Base-by-base conservation (phyloP, 2,113 vertebrate genomes). In the Dendrocopos noguchii region DNA sequence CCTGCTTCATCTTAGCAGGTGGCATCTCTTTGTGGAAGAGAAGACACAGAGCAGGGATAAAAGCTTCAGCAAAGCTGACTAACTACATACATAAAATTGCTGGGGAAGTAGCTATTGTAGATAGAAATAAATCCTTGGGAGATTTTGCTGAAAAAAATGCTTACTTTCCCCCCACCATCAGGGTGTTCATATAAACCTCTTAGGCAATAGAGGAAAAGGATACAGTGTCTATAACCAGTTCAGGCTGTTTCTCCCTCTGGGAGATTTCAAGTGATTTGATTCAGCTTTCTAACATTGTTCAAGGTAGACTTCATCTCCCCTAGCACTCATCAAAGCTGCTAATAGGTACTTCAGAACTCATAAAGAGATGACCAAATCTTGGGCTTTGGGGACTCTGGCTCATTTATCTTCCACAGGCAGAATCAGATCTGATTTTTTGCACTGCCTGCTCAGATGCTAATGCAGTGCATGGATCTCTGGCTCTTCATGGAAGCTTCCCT, bases 331-430 rank as follows among this genome's bases (percentile, higher is more conserved):
- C 98, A 97, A 96, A 96, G 95, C 97, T 97, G 96, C 97, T 98
- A 98, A 98, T 98, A 97, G 97, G 97, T 98, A 97, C 98, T 98
- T 98, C 98, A 97, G 97, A 98, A 97, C 98, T 98, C 97, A 97
- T 98, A 98, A 98, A 97, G 97, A 97, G 97, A 98, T 98, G 97
- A 97, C 98, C 98, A 97, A 97, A 97, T 97, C 98, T 96, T 92
- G 96, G 95, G 95, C 97, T 95, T 6, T 96, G 97, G 97, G 97
- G 96, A 96, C 96, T 97, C 96, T 71, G 74, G 95, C 97, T 98
- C 97, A 98, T 98, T 98, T 98, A 98, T 98, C 98, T 98, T 98
- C 97, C 68, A 55, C 94, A 95, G 97, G 91, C 97, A 95, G 91
- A 91, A 97, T 98, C 98, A 98, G 97, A 97, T 98, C 97, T 97